phyloP scores from a whole-genome alignment of 1,140 invertebrate species.

The Ceratitis capitata region DNA sequence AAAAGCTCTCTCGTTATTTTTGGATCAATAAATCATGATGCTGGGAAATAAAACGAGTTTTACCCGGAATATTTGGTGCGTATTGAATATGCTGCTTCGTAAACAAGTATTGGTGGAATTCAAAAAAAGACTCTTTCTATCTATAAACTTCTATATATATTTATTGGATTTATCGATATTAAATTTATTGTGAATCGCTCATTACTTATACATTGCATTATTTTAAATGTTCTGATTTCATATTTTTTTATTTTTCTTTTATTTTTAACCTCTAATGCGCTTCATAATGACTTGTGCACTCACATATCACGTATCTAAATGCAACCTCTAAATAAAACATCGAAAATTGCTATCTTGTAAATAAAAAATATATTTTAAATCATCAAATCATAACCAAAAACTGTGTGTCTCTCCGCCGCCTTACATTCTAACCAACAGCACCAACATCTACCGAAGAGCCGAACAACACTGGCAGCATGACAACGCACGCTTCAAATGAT shows the following conservation, averaged over 20 bases:
- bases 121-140: no score
- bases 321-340: neutral
- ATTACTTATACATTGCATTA: no score
- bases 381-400: neutral
- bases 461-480: neutral
- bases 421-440: neutral
- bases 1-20: no score
- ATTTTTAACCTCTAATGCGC: neutral
- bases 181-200: neutral
- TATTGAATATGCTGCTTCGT: no score
- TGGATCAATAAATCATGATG: no score
- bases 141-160: no score
- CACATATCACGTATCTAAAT: neutral
- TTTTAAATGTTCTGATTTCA: neutral
- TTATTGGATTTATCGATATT: no score
- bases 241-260: constrained; percentile 1
- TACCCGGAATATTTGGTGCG: no score
- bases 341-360: constrained; percentile 8
- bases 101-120: no score
- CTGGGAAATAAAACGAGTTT: no score
- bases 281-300: constrained; percentile 1
- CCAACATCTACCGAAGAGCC: neutral
- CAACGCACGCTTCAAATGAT: neutral
- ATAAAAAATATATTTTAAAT: neutral
- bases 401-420: neutral